Conservation (phyloP, 1,140 invertebrate genomes). For the Propsilocerus akamusi region DNA sequence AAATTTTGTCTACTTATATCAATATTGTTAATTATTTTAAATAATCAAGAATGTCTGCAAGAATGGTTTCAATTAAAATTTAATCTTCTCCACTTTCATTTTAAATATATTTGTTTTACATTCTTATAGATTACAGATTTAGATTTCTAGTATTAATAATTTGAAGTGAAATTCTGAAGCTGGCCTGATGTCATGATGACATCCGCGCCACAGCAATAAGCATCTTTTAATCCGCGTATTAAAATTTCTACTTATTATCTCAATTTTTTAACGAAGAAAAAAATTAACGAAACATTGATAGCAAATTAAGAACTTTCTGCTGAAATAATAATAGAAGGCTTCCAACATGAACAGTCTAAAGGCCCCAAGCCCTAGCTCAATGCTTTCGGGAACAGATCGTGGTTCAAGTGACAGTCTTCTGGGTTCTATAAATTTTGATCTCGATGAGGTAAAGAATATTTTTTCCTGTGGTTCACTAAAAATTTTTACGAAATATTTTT, state of each 20-base stretch:
- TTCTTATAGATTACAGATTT: too few species aligned
- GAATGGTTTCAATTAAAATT: too few species aligned
- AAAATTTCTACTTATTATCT: neutral
- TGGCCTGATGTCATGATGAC: too few species aligned
- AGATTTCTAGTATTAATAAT: too few species aligned
- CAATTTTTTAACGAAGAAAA: neutral
- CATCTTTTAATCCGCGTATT: neutral
- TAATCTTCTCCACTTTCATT: too few species aligned
- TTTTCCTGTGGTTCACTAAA: neutral
- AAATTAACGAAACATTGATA: neutral
- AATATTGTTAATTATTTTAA: too few species aligned
- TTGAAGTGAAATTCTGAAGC: too few species aligned
- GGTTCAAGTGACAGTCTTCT: slow-evolving; percentile 43
- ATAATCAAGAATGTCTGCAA: too few species aligned
- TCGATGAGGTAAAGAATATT: slow-evolving; percentile 36
- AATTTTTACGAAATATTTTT: slow-evolving; percentile 1
- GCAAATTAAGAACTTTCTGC: neutral
- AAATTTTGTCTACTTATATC: too few species aligned
- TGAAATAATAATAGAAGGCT: neutral
- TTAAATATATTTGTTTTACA: too few species aligned
- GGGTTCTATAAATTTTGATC: slow-evolving; percentile 35
- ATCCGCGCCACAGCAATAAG: too few species aligned
- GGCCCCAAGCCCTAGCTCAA: slow-evolving; percentile 31
- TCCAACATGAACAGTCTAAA: slow-evolving; percentile 30
- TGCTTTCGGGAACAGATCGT: slow-evolving; percentile 37